Conservation (phyloP, 2,797 vertebrate species). For the Sebastes nivosus region DNA sequence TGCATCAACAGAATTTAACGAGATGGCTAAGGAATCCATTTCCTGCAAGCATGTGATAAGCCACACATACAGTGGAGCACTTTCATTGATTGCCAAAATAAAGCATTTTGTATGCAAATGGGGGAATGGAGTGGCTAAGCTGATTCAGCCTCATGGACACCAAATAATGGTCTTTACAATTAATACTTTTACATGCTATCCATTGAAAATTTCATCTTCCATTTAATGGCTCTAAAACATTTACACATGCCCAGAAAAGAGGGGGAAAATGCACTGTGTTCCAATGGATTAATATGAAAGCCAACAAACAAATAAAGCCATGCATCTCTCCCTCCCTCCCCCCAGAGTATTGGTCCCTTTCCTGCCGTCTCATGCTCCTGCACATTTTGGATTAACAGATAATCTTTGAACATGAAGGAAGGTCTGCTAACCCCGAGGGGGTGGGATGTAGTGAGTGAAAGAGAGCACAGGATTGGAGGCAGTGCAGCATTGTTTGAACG, state of each 20-base stretch:
- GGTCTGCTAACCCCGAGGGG: conserved; percentile 82
- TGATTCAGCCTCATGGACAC: conserved; percentile 93
- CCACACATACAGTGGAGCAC: conserved; percentile 97
- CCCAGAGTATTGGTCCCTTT: conserved; percentile 73
- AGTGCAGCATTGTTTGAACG: conserved; percentile 80
- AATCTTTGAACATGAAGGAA: conserved; percentile 89
- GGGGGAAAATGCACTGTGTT: conserved; percentile 71
- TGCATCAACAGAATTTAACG: conserved; percentile 99
- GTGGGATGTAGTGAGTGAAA: conserved; percentile 74
- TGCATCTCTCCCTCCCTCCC: conserved; percentile 63
- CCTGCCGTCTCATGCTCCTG: conserved; percentile 83
- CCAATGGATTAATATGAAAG: conserved; percentile 87
- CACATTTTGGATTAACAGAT: conserved; percentile 91
- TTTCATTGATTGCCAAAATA: conserved; percentile 99
- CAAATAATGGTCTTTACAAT: conserved; percentile 91
- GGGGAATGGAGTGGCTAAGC: conserved; percentile 99
- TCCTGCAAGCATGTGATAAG: conserved; percentile 99
- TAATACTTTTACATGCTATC: conserved; percentile 88
- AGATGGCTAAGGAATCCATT: conserved; percentile 99
- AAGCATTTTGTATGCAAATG: conserved; percentile 99
- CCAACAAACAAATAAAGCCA: conserved; percentile 87
- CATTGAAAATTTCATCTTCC: conserved; percentile 87
- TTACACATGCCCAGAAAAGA: conserved; percentile 82
- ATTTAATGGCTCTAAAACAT: conserved; percentile 87
- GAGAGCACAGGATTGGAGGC: conserved; percentile 75